Percentiles rank a stretch among this genome's conserved stretches.
Evolutionary conservation across 1,140 invertebrate species (phyloP).

Genomic region (Zaprionus davidi): DNA sequence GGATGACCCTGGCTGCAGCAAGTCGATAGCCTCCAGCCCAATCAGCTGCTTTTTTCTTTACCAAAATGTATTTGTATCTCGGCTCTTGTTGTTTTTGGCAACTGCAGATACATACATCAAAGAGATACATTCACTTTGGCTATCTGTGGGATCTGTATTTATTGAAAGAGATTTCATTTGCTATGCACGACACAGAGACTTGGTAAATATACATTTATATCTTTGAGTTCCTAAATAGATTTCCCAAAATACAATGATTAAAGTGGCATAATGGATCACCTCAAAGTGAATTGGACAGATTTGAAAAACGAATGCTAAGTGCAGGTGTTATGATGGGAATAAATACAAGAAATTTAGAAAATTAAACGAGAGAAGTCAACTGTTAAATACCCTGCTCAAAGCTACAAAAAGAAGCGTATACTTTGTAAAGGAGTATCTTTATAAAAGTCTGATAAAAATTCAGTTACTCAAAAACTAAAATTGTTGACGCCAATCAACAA

Average conservation of each 20-base stretch:
- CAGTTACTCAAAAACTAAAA: background rate
- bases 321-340: background rate
- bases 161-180: background rate
- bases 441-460: too few species aligned
- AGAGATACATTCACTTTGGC: conserved; percentile 1
- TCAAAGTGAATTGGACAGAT: background rate
- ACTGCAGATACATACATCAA: conserved; percentile 5
- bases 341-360: background rate
- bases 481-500: background rate
- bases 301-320: background rate
- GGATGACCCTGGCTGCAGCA: conserved; percentile 51
- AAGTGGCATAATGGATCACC: background rate
- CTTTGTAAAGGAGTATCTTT: too few species aligned
- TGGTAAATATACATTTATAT: conserved; percentile 1
- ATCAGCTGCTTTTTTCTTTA: conserved; percentile 27
- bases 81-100: background rate
- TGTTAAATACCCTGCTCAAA: background rate
- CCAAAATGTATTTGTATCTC: background rate
- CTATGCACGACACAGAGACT: background rate
- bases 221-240: conserved; percentile 4
- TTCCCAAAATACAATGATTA: background rate
- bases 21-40: conserved; percentile 30
- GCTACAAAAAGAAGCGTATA: too few species aligned
- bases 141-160: background rate
- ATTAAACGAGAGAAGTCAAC: background rate